Evolutionary conservation across 2,113 vertebrate species (phyloP), one percentile per base, ranked within the genome.

Genomic region (Microcebus lehilahytsara): DNA sequence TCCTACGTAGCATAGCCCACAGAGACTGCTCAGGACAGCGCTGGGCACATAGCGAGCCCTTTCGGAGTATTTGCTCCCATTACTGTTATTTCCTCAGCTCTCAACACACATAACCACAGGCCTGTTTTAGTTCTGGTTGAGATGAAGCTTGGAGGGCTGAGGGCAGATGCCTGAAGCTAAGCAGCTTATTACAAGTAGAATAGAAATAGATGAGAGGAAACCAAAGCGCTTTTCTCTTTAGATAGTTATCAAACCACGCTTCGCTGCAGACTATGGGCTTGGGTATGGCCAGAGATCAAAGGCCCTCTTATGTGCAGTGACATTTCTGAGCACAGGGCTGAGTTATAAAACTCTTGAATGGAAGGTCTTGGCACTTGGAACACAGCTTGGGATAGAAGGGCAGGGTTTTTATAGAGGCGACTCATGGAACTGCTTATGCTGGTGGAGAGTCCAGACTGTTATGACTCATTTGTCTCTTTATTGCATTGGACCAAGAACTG

Each of bases 331-430:
- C 96, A 94, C 91, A 97, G 95, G 93, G 69, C 96, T 95, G 96
- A 94, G 97, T 91, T 97, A 95, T 97, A 97, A 97, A 96, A 95
- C 97, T 96, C 95, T 93, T 97, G 97, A 98, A 97, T 98, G 97
- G 97, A 94, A 96, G 96, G 89, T 96, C 97, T 97, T 95, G 97
- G 97, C 97, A 90, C 95, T 96, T 66, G 86, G 88, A 92, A 88
- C 86, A 40, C 27, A 75, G 97, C 97, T 92, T 78, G 74, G 95
- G 93, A 58, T 92, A 84, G 89, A 92, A 95, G 94, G 96, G 95
- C 97, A 96, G 95, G 95, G 93, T 86, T 97, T 98, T 96, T 97
- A 96, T 89, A 96, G 92, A 96, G 91, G 71, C 96, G 75, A 96
- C 95, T 97, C 98, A 95, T 0, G 49, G 96, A 96, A 81, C 83